phyloP scores from a whole-genome alignment of 1,140 invertebrate genomes.

The Drosophila ironensis region DNA sequence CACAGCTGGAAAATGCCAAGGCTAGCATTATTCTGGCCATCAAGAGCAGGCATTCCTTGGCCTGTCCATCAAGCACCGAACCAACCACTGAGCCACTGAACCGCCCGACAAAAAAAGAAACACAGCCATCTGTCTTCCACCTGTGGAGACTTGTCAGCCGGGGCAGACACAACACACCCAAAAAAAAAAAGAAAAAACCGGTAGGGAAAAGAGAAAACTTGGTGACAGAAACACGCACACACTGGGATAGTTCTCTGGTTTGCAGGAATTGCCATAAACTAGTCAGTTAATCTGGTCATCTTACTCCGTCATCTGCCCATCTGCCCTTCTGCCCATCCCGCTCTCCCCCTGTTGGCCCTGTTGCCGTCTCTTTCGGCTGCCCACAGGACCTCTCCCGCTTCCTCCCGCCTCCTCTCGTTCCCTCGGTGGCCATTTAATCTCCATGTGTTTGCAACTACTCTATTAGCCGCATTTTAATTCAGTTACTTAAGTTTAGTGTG shows the following conservation, averaged over 20 bases:
- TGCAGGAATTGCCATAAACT: conserved; percentile 42
- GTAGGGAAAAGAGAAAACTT: conserved; percentile 11
- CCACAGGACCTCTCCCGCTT: background rate
- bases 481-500: conserved; percentile 80
- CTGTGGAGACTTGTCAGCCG: conserved; percentile 39
- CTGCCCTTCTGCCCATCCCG: background rate
- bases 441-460: conserved; percentile 74
- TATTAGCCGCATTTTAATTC: conserved; percentile 80
- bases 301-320: conserved; percentile 25
- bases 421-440: conserved; percentile 34
- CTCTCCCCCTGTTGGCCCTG: background rate
- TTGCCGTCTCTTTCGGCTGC: conserved; percentile 6
- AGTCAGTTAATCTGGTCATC: conserved; percentile 47
- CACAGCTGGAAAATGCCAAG: conserved; percentile 11
- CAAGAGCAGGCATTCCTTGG: conserved; percentile 28
- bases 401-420: background rate
- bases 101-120: background rate
- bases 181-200: background rate
- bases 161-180: background rate
- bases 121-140: conserved; percentile 33
- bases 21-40: conserved; percentile 9
- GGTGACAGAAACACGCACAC: conserved; percentile 56
- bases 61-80: conserved; percentile 20
- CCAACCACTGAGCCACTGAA: background rate
- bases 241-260: conserved; percentile 7